Conservation (phyloP, 2,888 invertebrate genomes). For the Quadroppia sp. region DNA sequence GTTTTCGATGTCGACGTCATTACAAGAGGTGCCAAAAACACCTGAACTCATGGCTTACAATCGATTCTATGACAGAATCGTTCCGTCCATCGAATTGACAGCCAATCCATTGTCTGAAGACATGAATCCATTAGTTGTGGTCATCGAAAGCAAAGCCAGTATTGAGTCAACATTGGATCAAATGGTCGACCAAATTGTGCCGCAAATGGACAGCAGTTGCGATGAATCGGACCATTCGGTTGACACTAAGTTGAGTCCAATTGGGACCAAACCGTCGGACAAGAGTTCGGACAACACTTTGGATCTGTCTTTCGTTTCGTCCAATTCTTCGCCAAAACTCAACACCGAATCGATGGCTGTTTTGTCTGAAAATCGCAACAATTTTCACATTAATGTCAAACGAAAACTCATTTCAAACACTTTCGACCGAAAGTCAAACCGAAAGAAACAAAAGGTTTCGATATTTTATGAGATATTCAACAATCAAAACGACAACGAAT, state of each 20-base stretch:
- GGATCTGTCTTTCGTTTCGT: not conserved
- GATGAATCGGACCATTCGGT: not conserved
- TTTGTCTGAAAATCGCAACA: not conserved
- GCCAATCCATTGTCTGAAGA: not conserved
- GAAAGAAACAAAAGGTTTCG: not conserved
- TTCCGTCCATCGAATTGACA: not conserved
- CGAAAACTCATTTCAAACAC: not conserved
- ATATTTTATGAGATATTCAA: slow-evolving; percentile 3
- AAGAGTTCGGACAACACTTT: not conserved
- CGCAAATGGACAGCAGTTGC: not conserved
- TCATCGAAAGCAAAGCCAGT: not conserved
- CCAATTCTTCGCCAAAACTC: not conserved
- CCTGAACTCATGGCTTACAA: not conserved
- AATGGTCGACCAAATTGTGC: not conserved
- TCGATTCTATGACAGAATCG: not conserved
- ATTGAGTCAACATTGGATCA: not conserved
- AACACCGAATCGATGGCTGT: not conserved
- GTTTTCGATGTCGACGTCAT: too few species aligned
- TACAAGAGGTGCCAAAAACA: slow-evolving; percentile 7
- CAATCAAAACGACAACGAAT: not conserved
- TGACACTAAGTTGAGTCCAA: not conserved
- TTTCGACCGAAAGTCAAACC: not conserved
- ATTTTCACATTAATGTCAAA: not conserved
- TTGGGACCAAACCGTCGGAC: not conserved
- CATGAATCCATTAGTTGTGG: not conserved